Base-by-base conservation (phyloP, 1,140 invertebrate genomes). In the Aleiodes sp. region DNA sequence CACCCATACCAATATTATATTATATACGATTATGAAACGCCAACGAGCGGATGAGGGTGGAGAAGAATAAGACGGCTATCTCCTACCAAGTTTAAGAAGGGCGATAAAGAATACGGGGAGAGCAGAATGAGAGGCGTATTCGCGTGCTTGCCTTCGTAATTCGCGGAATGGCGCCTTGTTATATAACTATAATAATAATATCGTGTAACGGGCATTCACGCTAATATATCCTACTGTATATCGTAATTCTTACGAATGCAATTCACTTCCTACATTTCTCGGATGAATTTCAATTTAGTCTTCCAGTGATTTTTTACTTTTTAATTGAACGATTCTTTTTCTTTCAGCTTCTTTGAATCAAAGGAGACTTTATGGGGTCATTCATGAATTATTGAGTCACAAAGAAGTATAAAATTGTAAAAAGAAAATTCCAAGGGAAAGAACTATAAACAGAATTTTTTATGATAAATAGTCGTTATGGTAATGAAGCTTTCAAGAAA, bases 1-100 rank as follows among this genome's bases (percentile, higher is more conserved):
- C 2, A 21, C 21, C 26, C 21, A 46, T 46, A 46, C 41, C 41
- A 52, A 52, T 52, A 52, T 52, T 57, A 57, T 66, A 66, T 57
- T 57, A 57, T 66, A 66, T 57, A 59, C 33, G 64, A 66, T 65
- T 66, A 66, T 66, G 57, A 66, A 66, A 66, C 46, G 46, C 46
- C 16, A 10, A 65, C 37, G 61, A 63, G 37, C 61, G 61, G 37
- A 63, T 41, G 37, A 12, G 46, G 46, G 46, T 52, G 46, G 46
- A 52, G 46, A 24, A 63, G 24, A 46, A 14, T 16, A 35, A 31
- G 26, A 12, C 26, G 14, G 56, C n/a, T 29, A 28, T 59, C 56
- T 52, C 26, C 26, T n/a, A n/a, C n/a, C n/a, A n/a, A 21, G 10
- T 6, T 6, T 35, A 65, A 65, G 64, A 56, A n/a, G 46, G 46